These are phyloP conservation scores for Myotis planiceps DNA, from an alignment of 2,797 vertebrate species.

Conservation along the genomic window DNA sequence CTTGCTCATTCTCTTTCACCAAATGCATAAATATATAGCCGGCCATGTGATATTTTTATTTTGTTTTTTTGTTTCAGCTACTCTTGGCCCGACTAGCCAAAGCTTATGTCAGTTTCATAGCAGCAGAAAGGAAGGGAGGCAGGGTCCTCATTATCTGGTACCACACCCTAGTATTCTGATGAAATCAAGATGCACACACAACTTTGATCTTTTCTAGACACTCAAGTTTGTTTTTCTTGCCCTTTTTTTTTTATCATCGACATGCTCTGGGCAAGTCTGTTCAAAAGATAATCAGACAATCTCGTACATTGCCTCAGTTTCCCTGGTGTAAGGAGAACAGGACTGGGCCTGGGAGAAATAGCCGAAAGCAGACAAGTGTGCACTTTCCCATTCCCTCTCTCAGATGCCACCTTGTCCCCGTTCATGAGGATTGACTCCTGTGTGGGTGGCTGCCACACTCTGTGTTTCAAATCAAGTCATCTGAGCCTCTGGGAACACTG, in stretches of 20 bases:
- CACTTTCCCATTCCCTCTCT: not conserved
- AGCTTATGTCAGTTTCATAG: not conserved
- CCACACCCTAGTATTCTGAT: not conserved
- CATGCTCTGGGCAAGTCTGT: not conserved
- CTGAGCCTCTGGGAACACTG: not conserved
- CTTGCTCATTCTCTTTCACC: conserved; percentile 17
- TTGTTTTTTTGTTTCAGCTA: not conserved
- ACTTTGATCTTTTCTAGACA: not conserved
- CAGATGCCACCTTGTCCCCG: not conserved
- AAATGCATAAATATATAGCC: not conserved
- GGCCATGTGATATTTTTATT: not conserved
- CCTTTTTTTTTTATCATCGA: not conserved
- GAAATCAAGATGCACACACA: not conserved
- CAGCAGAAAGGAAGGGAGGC: not conserved
- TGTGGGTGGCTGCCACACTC: not conserved
- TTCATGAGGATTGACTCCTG: not conserved
- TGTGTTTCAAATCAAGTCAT: conserved; percentile 29
- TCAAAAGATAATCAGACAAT: conserved; percentile 24
- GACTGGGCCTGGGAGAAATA: not conserved
- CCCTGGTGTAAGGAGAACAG: not conserved
- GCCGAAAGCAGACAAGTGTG: not conserved
- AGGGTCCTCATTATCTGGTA: not conserved
- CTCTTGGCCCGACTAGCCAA: conserved; percentile 30
- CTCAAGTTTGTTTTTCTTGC: not conserved
- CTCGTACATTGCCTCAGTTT: not conserved